phyloP scores from a whole-genome alignment of 2,797 vertebrate genomes.

The Epinephelus malabaricus region DNA sequence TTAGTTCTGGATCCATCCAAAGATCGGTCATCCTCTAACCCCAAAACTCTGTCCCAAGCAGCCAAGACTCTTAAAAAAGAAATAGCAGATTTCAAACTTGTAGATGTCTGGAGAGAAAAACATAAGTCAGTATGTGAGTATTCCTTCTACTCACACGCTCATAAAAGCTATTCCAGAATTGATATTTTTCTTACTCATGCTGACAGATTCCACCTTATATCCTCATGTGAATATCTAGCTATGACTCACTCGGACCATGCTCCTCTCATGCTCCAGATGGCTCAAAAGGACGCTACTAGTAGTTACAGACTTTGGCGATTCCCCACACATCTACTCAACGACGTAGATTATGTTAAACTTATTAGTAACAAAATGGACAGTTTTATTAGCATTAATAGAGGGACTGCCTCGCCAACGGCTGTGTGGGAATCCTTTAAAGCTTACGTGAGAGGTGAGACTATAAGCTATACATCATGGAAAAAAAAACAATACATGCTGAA shows the following conservation, averaged over 20 bases:
- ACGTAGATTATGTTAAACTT: not conserved
- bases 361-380: not conserved
- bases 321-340: not conserved
- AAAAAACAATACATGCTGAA: not conserved
- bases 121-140: no score
- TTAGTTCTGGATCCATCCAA: no score
- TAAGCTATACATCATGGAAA: not conserved
- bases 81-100: no score
- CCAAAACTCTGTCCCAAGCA: no score
- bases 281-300: not conserved
- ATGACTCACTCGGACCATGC: not conserved
- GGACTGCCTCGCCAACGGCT: not conserved
- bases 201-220: not conserved
- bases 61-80: no score
- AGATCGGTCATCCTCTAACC: no score
- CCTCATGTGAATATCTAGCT: not conserved
- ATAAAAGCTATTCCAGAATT: no score
- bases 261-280: not conserved
- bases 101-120: no score
- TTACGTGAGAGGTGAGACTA: not conserved
- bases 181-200: no score
- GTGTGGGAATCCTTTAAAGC: constrained; percentile 1
- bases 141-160: no score
- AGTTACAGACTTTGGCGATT: not conserved
- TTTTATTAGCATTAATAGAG: not conserved